phyloP scores from a whole-genome alignment of 2,797 vertebrate genomes.

The Sorex maritimensis region DNA sequence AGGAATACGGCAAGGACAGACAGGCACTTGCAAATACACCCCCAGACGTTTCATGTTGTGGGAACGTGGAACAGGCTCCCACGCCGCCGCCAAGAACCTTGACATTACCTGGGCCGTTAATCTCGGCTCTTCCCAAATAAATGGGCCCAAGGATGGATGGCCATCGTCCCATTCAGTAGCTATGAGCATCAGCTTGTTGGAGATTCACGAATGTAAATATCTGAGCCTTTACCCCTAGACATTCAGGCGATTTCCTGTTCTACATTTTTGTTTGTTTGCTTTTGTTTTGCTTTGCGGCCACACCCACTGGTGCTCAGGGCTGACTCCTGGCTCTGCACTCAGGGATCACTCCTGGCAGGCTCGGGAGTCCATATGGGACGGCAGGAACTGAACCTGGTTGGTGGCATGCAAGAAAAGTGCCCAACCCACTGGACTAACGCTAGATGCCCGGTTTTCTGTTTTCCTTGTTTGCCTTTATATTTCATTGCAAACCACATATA shows the following conservation, averaged over 20 bases:
- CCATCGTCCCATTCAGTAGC: not conserved
- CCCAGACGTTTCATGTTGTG: conserved; percentile 49
- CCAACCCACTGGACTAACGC: too few relatives aligned
- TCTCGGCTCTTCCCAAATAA: not conserved
- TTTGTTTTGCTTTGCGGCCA: too few relatives aligned
- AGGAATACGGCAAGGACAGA: conserved; percentile 62
- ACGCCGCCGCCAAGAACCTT: not conserved
- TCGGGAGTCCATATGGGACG: too few relatives aligned
- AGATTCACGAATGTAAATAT: not conserved
- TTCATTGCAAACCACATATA: not conserved
- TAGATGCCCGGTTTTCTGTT: too few relatives aligned
- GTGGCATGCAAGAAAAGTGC: too few relatives aligned
- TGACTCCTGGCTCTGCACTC: too few relatives aligned
- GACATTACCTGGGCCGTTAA: not conserved
- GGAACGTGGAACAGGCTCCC: conserved; percentile 10
- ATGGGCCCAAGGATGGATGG: not conserved
- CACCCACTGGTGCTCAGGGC: too few relatives aligned
- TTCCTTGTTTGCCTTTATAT: not conserved
- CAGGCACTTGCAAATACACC: conserved; percentile 49
- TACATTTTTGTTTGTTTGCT: not conserved
- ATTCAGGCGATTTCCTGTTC: not conserved
- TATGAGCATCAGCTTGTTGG: not conserved
- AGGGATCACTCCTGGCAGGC: too few relatives aligned
- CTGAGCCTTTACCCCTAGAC: not conserved
- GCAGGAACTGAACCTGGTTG: too few relatives aligned